These are phyloP conservation scores for Willisornis vidua DNA, from an alignment of 2,113 vertebrate genomes.

Conservation along the genomic window DNA sequence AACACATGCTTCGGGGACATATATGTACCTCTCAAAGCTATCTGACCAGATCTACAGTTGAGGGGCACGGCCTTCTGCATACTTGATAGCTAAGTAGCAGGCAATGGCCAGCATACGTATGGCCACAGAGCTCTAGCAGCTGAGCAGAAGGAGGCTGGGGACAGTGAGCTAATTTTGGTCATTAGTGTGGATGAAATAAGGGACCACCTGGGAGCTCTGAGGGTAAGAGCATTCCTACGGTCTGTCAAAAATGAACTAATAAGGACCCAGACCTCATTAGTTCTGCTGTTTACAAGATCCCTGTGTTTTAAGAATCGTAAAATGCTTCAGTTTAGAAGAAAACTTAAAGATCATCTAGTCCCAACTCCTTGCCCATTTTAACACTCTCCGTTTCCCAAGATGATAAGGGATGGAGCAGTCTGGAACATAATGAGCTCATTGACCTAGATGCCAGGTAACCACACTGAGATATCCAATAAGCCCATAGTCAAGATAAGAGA, in stretches of 20 bases:
- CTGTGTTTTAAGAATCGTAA: neutral
- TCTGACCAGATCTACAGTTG: neutral
- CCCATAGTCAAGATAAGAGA: neutral
- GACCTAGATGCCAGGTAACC: neutral
- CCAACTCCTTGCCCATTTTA: neutral
- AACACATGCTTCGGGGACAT: neutral
- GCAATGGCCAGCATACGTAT: neutral
- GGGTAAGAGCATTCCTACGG: neutral
- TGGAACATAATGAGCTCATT: neutral
- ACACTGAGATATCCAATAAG: neutral
- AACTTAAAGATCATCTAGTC: neutral
- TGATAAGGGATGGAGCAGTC: rapidly evolving
- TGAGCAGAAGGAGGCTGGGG: neutral
- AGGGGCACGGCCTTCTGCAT: neutral
- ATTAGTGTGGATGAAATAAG: neutral
- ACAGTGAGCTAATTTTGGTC: neutral
- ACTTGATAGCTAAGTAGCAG: neutral
- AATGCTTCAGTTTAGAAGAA: neutral
- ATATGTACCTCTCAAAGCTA: neutral
- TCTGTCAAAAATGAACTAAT: neutral
- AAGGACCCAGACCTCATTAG: neutral
- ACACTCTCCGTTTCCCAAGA: neutral
- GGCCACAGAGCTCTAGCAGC: neutral
- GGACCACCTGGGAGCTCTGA: neutral
- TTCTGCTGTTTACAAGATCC: neutral